Base-by-base conservation (phyloP, 2,113 vertebrate species). In the Chitala chitala region DNA sequence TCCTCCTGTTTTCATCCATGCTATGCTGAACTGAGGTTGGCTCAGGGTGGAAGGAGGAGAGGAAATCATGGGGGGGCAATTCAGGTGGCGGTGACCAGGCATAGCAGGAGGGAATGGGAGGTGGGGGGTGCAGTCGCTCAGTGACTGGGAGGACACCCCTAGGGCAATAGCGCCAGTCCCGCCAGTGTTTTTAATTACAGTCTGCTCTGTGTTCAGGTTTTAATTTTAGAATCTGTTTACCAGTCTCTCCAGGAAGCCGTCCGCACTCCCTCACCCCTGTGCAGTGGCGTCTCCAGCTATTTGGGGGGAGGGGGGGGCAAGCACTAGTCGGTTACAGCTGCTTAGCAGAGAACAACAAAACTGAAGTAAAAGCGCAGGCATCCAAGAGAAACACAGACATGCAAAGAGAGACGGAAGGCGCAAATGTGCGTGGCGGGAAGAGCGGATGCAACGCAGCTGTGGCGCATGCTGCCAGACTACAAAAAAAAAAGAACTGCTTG, bases 311-410 rank as follows among this genome's bases (percentile, higher is more conserved):
- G 53, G 71, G 75, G 22, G 40, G 51, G 40, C 40, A 20, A n/a
- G n/a, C 24, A 9, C 72, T 10, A 58, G 33, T 10, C 3, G 53
- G 46, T 50, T 79, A 65, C 73, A 79, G 76, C 72, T 59, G 80
- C 74, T 79, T 82, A 84, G 75, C 76, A 75, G 83, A 89, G 85
- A 88, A 87, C 83, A 86, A 84, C 85, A 85, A 83, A 83, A 78
- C 50, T 79, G 76, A 79, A 75, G 77, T 84, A 79, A 81, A 81
- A 78, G 40, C 76, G 40, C 38, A 78, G 79, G 71, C 24, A 53
- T 64, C 82, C 85, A 84, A 58, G 61, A 71, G 81, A 82, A 82
- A 85, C 77, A 50, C 44, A 31, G 73, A 69, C 74, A 77, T 64
- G 74, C n/a, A 40, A 7, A 10, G 50, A 22, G 33, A 10, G n/a